Conservation (phyloP, 2,113 vertebrate genomes). For the Bagarius yarrelli region DNA sequence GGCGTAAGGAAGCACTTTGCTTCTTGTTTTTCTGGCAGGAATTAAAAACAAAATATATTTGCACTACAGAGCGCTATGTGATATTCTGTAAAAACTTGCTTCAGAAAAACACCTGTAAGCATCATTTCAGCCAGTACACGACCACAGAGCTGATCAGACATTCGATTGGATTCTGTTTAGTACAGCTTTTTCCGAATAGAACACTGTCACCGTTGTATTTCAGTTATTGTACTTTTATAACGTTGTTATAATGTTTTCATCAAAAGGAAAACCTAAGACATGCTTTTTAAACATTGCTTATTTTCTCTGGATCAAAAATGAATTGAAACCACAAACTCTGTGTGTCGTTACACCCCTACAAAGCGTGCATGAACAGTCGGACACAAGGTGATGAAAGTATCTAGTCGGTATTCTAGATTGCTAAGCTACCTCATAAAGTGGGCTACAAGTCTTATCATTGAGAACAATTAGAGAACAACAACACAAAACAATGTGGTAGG, state of each 20-base stretch:
- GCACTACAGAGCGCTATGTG: neutral
- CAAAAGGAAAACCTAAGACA: neutral
- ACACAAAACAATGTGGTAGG: neutral
- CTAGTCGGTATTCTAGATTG: slow-evolving; percentile 35
- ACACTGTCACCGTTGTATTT: neutral
- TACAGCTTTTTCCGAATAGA: neutral
- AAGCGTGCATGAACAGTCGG: neutral
- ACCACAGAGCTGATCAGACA: neutral
- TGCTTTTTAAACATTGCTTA: too few relatives aligned
- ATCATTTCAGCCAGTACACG: too few relatives aligned
- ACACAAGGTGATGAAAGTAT: slow-evolving; percentile 22
- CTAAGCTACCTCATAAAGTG: slow-evolving; percentile 50
- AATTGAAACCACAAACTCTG: neutral
- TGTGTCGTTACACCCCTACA: neutral
- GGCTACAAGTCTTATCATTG: slow-evolving; percentile 23
- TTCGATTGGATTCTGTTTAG: neutral
- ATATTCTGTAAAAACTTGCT: too few relatives aligned
- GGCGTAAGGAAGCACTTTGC: neutral
- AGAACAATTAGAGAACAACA: slow-evolving; percentile 9
- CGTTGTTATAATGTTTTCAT: neutral
- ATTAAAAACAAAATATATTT: neutral
- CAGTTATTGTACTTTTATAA: neutral
- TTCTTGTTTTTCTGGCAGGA: too few relatives aligned
- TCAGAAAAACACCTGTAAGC: neutral
- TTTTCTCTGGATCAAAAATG: neutral